Evolutionary conservation across 2,797 vertebrate species (phyloP).

Genomic region (Eulemur albifrons): DNA sequence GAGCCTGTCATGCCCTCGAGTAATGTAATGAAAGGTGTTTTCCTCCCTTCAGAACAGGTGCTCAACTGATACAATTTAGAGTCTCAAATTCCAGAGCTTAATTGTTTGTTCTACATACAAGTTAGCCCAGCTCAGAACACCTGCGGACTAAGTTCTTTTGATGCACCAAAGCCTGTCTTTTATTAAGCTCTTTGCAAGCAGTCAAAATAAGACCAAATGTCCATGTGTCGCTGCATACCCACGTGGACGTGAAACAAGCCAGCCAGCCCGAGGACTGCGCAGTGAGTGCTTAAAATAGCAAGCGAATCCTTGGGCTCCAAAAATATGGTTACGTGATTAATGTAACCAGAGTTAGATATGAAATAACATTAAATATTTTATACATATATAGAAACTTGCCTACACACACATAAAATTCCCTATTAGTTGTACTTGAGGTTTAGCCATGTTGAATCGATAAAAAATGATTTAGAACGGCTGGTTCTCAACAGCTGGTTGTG

Average conservation of each 20-base stretch:
- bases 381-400: constrained; percentile 47
- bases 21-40: constrained; percentile 66
- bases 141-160: constrained; percentile 70
- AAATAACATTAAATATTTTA: constrained; percentile 61
- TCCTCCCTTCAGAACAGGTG: constrained; percentile 61
- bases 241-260: background rate
- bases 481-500: constrained; percentile 77
- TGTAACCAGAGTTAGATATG: background rate
- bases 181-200: constrained; percentile 70
- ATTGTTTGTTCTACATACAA: constrained; percentile 68
- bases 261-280: background rate
- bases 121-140: constrained; percentile 63
- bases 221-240: background rate
- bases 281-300: constrained; percentile 37
- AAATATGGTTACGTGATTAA: constrained; percentile 23
- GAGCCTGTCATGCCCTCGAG: background rate
- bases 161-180: constrained; percentile 69
- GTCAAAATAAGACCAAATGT: constrained; percentile 61
- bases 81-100: constrained; percentile 55
- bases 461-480: constrained; percentile 80
- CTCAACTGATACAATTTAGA: constrained; percentile 72
- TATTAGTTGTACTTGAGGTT: constrained; percentile 73
- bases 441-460: constrained; percentile 82
- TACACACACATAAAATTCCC: constrained; percentile 61
- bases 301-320: background rate